Conservation (phyloP, 1,140 invertebrate species). For the Zaprionus africanus region DNA sequence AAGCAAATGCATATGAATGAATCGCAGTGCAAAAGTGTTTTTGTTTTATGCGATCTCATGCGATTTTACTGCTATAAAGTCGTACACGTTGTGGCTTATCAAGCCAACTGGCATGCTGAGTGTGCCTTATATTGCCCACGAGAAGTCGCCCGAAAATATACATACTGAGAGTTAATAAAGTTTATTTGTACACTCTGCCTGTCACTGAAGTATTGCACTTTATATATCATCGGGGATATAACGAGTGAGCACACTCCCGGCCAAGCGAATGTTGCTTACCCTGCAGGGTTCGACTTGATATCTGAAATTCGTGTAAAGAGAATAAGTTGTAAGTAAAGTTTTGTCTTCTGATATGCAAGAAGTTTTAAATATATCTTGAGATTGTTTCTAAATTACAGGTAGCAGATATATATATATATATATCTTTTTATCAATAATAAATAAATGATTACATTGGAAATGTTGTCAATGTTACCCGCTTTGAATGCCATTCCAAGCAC, state of each 20-base stretch:
- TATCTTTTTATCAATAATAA: no score
- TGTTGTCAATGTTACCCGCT: no score
- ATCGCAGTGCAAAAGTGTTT: conserved; percentile 29
- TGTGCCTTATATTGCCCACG: conserved; percentile 56
- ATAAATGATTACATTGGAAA: no score
- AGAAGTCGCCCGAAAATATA: conserved; percentile 28
- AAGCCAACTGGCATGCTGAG: conserved; percentile 50
- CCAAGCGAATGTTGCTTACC: neutral
- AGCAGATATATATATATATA: no score
- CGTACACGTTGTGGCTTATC: conserved; percentile 59
- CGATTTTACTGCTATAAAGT: conserved; percentile 47
- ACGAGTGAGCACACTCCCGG: neutral
- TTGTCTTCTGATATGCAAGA: neutral
- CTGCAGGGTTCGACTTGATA: neutral
- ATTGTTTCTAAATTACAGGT: neutral
- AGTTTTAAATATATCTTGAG: neutral
- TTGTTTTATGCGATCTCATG: conserved; percentile 10
- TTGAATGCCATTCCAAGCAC: neutral
- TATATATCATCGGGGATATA: conserved; percentile 67
- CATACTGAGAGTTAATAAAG: conserved; percentile 31
- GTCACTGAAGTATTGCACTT: conserved; percentile 71
- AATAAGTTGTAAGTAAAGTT: neutral
- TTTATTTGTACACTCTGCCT: conserved; percentile 64
- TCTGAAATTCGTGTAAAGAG: neutral
- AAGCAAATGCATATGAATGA: conserved; percentile 57